A percentile compares a stretch with the other conserved stretches of the same genome.
Conservation (phyloP, 2,888 invertebrate genomes). For the Clunio marinus region DNA sequence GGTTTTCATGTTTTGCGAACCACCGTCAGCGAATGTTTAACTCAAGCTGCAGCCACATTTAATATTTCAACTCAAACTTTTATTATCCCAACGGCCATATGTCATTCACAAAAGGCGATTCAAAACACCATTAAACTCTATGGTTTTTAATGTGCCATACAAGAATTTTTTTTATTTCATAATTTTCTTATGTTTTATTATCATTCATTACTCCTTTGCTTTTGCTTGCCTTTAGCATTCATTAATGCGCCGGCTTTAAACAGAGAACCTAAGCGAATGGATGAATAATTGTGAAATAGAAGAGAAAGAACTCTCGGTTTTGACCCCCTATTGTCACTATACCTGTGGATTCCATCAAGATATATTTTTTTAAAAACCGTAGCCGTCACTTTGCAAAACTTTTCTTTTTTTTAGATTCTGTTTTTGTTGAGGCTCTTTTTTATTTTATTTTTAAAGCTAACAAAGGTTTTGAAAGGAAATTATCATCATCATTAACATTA, state of each 20-base stretch:
- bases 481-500: conserved; percentile 34
- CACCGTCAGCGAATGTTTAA: neutral
- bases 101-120: conserved; percentile 27
- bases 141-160: neutral
- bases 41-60: conserved; percentile 20
- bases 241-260: conserved; percentile 28
- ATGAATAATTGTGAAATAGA: conserved; percentile 32
- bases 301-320: conserved; percentile 9
- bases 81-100: conserved; percentile 20
- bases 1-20: neutral
- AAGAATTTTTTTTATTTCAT: conserved; percentile 17
- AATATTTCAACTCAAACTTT: neutral
- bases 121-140: conserved; percentile 20
- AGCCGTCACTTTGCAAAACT: neutral
- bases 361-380: conserved; percentile 20
- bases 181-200: conserved; percentile 21
- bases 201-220: conserved; percentile 2
- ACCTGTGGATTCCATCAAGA: conserved; percentile 39
- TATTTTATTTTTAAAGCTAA: neutral
- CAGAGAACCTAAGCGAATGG: conserved; percentile 13
- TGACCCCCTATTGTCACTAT: conserved; percentile 38
- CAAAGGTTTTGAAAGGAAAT: conserved; percentile 15
- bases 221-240: neutral
- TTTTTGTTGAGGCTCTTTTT: neutral
- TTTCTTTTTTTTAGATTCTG: neutral